phyloP scores from a whole-genome alignment of 2,113 vertebrate genomes.

The Vidua macroura region DNA sequence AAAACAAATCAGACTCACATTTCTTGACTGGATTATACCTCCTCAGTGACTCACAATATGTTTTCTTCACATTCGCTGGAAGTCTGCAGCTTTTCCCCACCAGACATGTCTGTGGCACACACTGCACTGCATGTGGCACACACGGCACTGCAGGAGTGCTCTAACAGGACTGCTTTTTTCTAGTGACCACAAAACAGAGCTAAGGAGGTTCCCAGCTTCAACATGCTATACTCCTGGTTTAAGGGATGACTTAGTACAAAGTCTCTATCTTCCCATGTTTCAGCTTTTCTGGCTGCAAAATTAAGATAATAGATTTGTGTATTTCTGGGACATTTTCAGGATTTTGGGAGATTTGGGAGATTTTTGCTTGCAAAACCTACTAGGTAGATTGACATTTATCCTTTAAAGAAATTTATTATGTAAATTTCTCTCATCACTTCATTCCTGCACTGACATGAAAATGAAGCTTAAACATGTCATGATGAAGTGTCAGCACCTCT shows the following conservation, averaged over 20 bases:
- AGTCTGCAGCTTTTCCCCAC: conserved; percentile 2
- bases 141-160: neutral
- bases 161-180: neutral
- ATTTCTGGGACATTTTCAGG: neutral
- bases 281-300: neutral
- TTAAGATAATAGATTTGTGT: neutral
- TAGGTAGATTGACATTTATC: neutral
- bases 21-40: conserved; percentile 33
- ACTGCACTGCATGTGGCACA: neutral
- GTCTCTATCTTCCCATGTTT: neutral
- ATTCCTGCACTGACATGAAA: neutral
- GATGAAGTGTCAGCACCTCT: neutral
- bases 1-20: conserved; percentile 52
- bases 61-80: conserved; percentile 8
- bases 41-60: conserved; percentile 3
- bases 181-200: neutral
- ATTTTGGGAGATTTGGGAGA: neutral
- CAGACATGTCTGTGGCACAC: neutral
- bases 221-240: neutral
- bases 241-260: neutral
- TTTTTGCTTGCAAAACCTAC: neutral
- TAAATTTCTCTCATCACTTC: neutral
- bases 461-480: neutral
- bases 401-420: neutral
- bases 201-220: neutral